Conservation (phyloP, 2,113 vertebrate genomes). For the Megatriorchis doriae region DNA sequence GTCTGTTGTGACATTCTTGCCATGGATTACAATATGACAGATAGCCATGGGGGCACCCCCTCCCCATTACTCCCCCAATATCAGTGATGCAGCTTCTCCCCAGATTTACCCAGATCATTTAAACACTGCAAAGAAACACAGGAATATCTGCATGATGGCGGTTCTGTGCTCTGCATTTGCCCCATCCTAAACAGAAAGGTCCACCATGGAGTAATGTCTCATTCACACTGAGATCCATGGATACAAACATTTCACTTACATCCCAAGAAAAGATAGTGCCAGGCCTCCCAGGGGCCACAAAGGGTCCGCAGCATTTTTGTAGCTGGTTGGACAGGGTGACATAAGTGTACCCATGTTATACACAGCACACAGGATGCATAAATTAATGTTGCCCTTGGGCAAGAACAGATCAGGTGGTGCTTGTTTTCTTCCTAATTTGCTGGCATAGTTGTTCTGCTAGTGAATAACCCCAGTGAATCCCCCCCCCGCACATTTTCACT, state of each 20-base stretch:
- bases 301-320: background rate
- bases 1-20: background rate
- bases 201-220: background rate
- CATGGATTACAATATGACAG: background rate
- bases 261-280: background rate
- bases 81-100: background rate
- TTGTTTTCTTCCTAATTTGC: conserved; percentile 37
- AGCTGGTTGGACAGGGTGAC: background rate
- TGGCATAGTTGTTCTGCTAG: background rate
- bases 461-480: background rate
- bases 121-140: background rate
- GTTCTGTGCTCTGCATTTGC: background rate
- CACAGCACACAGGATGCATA: conserved; percentile 18
- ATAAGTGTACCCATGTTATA: background rate
- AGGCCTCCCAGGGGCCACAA: background rate
- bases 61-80: background rate
- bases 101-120: background rate
- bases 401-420: conserved; percentile 16
- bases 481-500: conserved; percentile 6
- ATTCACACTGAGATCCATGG: background rate
- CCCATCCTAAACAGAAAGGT: background rate
- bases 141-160: background rate
- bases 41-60: background rate
- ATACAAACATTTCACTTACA: background rate
- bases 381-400: conserved; percentile 11